These are phyloP conservation scores for Gopherus flavomarginatus DNA, from an alignment of 2,113 vertebrate genomes.

Conservation along the genomic window DNA sequence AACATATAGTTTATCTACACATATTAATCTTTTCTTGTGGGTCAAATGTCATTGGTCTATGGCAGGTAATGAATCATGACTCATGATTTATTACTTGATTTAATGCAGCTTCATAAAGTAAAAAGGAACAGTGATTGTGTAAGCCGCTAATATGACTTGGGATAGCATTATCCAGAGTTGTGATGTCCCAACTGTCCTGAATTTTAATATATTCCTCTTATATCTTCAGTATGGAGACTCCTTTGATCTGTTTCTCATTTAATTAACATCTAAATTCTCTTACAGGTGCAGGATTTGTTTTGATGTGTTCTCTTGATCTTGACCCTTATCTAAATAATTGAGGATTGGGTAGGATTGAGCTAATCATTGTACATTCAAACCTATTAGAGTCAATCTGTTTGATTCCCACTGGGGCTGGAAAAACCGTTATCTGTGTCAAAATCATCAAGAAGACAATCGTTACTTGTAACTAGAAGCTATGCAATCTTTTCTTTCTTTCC, in stretches of 20 bases:
- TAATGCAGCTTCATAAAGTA: not conserved
- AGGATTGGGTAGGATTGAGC: slow-evolving; percentile 63
- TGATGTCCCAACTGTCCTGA: not conserved
- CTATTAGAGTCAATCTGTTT: slow-evolving; percentile 75
- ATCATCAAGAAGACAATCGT: slow-evolving; percentile 34
- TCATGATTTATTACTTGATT: not conserved
- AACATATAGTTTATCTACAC: not conserved
- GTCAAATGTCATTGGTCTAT: slow-evolving; percentile 26
- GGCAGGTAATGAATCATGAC: not conserved
- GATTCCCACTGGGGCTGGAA: slow-evolving; percentile 64
- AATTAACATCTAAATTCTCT: slow-evolving; percentile 66
- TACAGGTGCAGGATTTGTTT: slow-evolving; percentile 59
- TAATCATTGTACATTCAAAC: slow-evolving; percentile 75
- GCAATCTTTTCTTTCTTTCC: not conserved
- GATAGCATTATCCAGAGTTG: accelerated
- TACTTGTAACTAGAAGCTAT: not conserved
- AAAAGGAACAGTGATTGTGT: not conserved
- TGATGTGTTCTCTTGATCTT: slow-evolving; percentile 69
- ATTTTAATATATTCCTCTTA: not conserved
- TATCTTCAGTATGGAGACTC: not conserved
- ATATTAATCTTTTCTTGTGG: slow-evolving; percentile 27
- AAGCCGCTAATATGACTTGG: not conserved
- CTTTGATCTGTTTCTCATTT: slow-evolving; percentile 67
- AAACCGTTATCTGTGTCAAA: slow-evolving; percentile 55
- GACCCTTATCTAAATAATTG: slow-evolving; percentile 72